These are phyloP conservation scores for Oreonectes daqikongensis DNA, from an alignment of 2,797 vertebrate genomes.

Conservation along the genomic window DNA sequence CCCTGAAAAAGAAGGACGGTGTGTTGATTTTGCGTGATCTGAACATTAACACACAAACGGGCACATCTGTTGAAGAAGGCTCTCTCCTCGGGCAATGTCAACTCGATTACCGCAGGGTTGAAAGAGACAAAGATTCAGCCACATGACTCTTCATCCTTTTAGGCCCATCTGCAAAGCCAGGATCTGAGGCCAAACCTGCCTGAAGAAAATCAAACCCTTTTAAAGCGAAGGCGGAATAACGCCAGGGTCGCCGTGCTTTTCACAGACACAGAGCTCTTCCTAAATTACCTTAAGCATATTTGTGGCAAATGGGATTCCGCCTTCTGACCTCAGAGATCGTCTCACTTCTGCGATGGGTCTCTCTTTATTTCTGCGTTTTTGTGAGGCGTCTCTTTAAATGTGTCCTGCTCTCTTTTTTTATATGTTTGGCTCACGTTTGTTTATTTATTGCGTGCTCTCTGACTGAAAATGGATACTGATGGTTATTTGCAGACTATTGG, in stretches of 20 bases:
- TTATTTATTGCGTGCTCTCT: neutral
- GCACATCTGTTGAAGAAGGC: constrained; percentile 72
- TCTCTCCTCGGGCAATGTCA: constrained; percentile 78
- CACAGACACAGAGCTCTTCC: constrained; percentile 64
- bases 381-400: constrained; percentile 24
- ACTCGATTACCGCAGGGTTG: constrained; percentile 77
- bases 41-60: constrained; percentile 71
- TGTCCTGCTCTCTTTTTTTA: constrained; percentile 18
- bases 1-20: constrained; percentile 30
- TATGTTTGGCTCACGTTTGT: constrained; percentile 29
- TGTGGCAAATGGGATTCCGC: constrained; percentile 81
- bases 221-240: constrained; percentile 65
- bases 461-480: constrained; percentile 25
- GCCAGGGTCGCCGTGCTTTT: constrained; percentile 61
- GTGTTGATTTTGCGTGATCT: constrained; percentile 63
- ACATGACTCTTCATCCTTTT: constrained; percentile 82
- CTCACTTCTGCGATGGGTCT: constrained; percentile 56
- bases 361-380: constrained; percentile 35
- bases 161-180: constrained; percentile 66
- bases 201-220: constrained; percentile 79
- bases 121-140: constrained; percentile 77
- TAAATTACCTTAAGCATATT: constrained; percentile 82
- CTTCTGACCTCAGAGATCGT: constrained; percentile 59
- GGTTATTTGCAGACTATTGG: neutral
- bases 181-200: constrained; percentile 67